Conservation (phyloP, 2,113 vertebrate genomes). For the Turdus rufiventris region DNA sequence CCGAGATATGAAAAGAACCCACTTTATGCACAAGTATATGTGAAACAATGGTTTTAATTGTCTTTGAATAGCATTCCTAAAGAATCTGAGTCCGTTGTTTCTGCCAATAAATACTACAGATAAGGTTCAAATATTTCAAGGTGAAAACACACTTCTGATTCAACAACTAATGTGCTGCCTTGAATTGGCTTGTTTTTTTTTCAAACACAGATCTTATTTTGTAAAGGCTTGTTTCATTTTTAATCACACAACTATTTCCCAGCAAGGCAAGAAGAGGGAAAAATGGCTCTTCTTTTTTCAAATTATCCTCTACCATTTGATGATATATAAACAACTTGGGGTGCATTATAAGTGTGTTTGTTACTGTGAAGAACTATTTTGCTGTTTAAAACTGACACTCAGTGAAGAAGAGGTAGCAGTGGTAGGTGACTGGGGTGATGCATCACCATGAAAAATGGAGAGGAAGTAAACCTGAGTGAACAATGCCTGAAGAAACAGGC, state of each 20-base stretch:
- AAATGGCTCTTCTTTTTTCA: neutral
- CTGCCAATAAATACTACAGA: neutral
- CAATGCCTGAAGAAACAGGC: neutral
- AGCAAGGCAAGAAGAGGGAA: neutral
- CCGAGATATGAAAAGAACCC: neutral
- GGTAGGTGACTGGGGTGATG: neutral
- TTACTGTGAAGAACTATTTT: neutral
- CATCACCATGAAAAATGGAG: neutral
- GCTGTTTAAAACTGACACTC: neutral
- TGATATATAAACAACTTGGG: neutral
- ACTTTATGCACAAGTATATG: neutral
- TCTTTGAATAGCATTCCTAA: neutral
- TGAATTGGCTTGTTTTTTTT: neutral
- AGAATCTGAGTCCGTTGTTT: neutral
- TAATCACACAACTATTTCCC: neutral
- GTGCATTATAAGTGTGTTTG: neutral
- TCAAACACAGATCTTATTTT: neutral
- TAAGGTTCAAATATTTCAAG: neutral
- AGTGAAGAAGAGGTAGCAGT: neutral
- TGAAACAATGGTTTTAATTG: neutral
- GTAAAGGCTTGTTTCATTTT: neutral
- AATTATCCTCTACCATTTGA: neutral
- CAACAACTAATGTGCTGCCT: neutral
- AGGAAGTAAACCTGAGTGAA: neutral
- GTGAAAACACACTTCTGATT: neutral